Conservation (phyloP, 2,797 vertebrate genomes). For the Ctenopoma multispine region DNA sequence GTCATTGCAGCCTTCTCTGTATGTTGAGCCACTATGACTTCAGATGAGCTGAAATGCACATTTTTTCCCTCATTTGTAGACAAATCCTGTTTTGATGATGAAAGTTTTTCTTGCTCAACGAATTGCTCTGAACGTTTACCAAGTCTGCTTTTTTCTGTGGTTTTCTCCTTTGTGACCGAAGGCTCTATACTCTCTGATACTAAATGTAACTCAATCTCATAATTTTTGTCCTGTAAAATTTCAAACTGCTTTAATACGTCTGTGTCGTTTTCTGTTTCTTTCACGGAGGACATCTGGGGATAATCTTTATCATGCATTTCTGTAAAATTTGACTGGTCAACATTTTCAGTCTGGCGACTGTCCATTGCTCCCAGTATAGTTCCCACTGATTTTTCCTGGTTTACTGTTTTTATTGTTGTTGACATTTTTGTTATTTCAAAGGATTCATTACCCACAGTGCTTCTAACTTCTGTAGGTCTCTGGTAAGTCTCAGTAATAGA, state of each 20-base stretch:
- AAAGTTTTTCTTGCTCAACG: slow-evolving; percentile 17
- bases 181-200: slow-evolving; percentile 36
- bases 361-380: slow-evolving; percentile 7
- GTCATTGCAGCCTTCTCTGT: slow-evolving; percentile 16
- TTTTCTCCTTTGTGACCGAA: slow-evolving; percentile 12
- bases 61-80: slow-evolving; percentile 30
- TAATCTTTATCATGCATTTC: slow-evolving; percentile 5
- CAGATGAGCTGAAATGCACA: not conserved
- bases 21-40: not conserved
- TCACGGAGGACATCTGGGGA: not conserved
- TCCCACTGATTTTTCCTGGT: not conserved
- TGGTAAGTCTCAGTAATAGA: slow-evolving; percentile 12
- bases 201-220: slow-evolving; percentile 2
- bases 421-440: not conserved
- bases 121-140: not conserved
- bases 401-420: not conserved
- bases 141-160: not conserved
- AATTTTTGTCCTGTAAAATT: slow-evolving; percentile 3
- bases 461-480: slow-evolving; percentile 8
- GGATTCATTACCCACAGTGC: not conserved
- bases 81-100: slow-evolving; percentile 19
- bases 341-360: slow-evolving; percentile 3
- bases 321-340: not conserved
- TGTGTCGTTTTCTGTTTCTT: not conserved
- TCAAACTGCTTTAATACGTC: slow-evolving; percentile 10